These are phyloP conservation scores for Araneus ventricosus DNA, from an alignment of 1,140 invertebrate genomes.

Conservation along the genomic window DNA sequence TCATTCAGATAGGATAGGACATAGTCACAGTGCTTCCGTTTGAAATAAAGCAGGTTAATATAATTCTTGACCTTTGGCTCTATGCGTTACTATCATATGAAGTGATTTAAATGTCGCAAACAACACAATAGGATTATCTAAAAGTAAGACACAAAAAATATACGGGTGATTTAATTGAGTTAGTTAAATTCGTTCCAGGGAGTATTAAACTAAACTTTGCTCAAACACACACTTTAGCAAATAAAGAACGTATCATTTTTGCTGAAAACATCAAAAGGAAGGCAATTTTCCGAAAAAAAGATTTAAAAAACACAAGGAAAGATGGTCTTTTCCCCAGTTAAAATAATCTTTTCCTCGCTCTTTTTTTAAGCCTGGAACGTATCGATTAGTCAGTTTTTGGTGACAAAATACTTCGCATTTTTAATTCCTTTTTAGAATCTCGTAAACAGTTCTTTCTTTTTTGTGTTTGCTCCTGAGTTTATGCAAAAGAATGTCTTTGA, in stretches of 20 bases:
- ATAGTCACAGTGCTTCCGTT: no score
- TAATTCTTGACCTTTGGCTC: no score
- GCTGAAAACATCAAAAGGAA: neutral
- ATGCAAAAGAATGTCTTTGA: neutral
- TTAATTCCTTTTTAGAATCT: neutral
- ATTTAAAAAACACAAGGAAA: neutral
- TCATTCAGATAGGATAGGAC: no score
- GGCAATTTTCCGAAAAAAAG: no score
- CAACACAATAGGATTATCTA: neutral
- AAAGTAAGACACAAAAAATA: neutral
- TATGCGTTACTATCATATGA: no score
- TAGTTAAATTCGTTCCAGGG: neutral
- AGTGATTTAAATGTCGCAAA: no score
- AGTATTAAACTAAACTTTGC: neutral
- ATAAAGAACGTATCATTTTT: neutral
- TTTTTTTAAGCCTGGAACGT: neutral
- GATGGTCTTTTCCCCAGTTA: neutral
- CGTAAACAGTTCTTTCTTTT: neutral
- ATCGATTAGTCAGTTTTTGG: conserved; percentile 5
- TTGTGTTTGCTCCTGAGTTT: neutral
- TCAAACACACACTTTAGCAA: neutral
- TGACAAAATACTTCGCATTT: conserved; percentile 11
- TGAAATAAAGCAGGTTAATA: no score
- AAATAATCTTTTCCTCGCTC: neutral
- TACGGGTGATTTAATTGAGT: neutral